These are phyloP conservation scores for Calvadosia cruxmelitensis DNA, from an alignment of 30 jellyfish, hydroid and myxozoan species.

Conservation along the genomic window DNA sequence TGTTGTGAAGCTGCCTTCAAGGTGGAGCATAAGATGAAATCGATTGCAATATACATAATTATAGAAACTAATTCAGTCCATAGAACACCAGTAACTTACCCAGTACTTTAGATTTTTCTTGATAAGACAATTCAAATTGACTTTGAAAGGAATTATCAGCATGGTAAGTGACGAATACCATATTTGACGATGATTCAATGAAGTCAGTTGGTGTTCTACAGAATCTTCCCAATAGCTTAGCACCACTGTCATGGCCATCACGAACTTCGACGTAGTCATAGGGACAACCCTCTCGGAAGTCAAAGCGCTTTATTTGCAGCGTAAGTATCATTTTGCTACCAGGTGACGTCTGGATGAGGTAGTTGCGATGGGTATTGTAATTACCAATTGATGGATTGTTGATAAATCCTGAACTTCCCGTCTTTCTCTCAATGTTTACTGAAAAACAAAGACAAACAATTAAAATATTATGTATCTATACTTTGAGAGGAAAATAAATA, in stretches of 20 bases:
- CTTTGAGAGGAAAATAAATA: too few relatives aligned
- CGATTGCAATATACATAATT: background rate
- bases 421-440: too few relatives aligned
- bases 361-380: too few relatives aligned
- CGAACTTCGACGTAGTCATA: slow-evolving; percentile 9
- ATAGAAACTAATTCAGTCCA: background rate
- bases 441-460: too few relatives aligned
- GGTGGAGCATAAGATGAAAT: background rate
- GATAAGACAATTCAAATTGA: background rate
- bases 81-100: background rate
- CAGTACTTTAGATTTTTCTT: background rate
- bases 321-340: slow-evolving; percentile 5
- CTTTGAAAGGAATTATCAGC: slow-evolving; percentile 9
- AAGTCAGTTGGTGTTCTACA: background rate
- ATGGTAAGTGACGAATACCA: slow-evolving; percentile 1
- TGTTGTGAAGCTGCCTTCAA: too few relatives aligned
- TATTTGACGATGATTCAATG: background rate
- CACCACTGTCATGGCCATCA: background rate
- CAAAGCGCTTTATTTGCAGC: slow-evolving; percentile 1
- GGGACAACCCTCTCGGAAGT: slow-evolving; percentile 6
- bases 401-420: too few relatives aligned
- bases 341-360: slow-evolving; percentile 1
- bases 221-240: background rate
- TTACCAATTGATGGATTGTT: too few relatives aligned
- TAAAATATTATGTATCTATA: too few relatives aligned